These are phyloP conservation scores for Enchytraeus crypticus DNA, from an alignment of 2,888 invertebrate genomes.

Conservation along the genomic window DNA sequence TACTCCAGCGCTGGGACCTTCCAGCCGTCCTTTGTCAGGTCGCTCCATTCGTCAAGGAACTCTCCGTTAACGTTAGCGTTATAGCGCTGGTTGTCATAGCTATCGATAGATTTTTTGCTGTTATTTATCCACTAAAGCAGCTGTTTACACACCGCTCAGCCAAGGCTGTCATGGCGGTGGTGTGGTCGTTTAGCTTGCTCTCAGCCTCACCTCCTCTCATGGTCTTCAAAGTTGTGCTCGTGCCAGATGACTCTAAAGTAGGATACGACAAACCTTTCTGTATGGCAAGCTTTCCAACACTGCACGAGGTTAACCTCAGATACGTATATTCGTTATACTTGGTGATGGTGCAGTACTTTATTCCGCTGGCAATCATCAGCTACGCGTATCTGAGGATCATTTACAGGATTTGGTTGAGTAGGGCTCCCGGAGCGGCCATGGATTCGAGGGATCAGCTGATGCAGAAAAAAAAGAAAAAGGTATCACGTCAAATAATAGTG, in stretches of 20 bases:
- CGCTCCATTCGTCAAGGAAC: constrained; percentile 75
- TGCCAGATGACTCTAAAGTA: neutral
- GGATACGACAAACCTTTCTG: constrained; percentile 10
- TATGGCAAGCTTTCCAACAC: neutral
- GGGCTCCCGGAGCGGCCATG: constrained; percentile 70
- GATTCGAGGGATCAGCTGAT: constrained; percentile 69
- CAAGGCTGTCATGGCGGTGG: constrained; percentile 63
- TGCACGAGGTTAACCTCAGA: neutral
- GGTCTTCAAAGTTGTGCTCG: constrained; percentile 18
- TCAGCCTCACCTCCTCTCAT: constrained; percentile 57
- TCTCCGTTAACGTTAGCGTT: constrained; percentile 79
- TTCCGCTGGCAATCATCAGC: constrained; percentile 71
- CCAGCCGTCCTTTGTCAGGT: constrained; percentile 79
- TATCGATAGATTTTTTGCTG: constrained; percentile 65
- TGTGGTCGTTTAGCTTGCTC: constrained; percentile 64
- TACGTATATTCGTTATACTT: constrained; percentile 43
- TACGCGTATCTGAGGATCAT: constrained; percentile 75
- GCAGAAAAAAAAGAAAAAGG: constrained; percentile 73
- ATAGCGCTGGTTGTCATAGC: constrained; percentile 79
- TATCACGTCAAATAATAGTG: too few species aligned
- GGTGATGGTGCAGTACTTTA: constrained; percentile 58
- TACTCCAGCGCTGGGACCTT: constrained; percentile 75
- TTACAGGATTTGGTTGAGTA: constrained; percentile 67
- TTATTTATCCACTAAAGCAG: constrained; percentile 55
- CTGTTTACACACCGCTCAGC: constrained; percentile 62